A percentile compares a stretch with the other conserved stretches of the same genome.
Evolutionary conservation across 2,888 invertebrate genomes (phyloP).

Genomic region (Apamea monoglypha): DNA sequence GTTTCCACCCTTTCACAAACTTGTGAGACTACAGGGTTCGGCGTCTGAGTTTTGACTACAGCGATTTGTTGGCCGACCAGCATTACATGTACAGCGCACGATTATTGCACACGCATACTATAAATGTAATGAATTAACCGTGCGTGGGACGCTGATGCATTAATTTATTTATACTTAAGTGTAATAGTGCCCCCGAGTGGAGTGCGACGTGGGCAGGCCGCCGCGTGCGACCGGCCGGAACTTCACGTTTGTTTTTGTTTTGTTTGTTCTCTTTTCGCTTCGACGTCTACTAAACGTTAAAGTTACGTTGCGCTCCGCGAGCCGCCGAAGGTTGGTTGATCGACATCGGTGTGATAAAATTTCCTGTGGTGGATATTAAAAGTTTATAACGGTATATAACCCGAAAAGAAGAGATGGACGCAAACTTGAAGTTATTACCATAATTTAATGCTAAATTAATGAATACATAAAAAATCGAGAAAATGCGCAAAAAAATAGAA

Average conservation of each 20-base stretch:
- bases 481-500: constrained; percentile 87
- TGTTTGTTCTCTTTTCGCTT: constrained; percentile 89
- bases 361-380: constrained; percentile 79
- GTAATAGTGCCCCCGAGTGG: constrained; percentile 61
- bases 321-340: constrained; percentile 77
- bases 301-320: constrained; percentile 80
- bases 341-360: constrained; percentile 77
- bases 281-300: constrained; percentile 77
- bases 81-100: constrained; percentile 62
- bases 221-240: constrained; percentile 76
- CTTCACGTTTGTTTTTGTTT: constrained; percentile 88
- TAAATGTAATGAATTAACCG: constrained; percentile 70
- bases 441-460: constrained; percentile 91
- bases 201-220: constrained; percentile 61
- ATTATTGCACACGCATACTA: constrained; percentile 70
- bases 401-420: constrained; percentile 83
- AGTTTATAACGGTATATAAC: constrained; percentile 80
- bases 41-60: constrained; percentile 63
- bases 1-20: constrained; percentile 30
- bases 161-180: constrained; percentile 76
- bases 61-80: constrained; percentile 66
- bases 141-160: constrained; percentile 69
- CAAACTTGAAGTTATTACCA: constrained; percentile 89
- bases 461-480: constrained; percentile 84
- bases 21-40: constrained; percentile 38